A percentile compares a stretch with the other conserved stretches of the same genome.
phyloP scores from a whole-genome alignment of 1,140 invertebrate genomes.

The Helicoverpa zea region DNA sequence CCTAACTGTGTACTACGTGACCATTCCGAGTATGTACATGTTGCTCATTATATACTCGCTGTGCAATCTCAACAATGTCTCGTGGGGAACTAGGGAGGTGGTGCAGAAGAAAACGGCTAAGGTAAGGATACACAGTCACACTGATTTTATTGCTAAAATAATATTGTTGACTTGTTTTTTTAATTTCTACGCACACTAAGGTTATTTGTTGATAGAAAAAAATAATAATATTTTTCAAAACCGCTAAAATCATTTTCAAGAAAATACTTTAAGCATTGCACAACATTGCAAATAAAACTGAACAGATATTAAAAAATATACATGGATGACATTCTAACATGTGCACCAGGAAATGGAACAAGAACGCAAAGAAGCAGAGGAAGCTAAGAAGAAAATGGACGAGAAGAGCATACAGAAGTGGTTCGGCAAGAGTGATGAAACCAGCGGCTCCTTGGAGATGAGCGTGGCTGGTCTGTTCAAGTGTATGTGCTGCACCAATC shows the following conservation, averaged over 20 bases:
- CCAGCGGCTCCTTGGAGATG: constrained; percentile 95
- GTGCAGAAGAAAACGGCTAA: constrained; percentile 91
- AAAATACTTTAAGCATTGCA: too few relatives aligned
- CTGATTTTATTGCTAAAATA: too few relatives aligned
- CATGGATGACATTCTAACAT: too few relatives aligned
- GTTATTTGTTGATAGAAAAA: not conserved
- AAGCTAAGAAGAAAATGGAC: constrained; percentile 94
- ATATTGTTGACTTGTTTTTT: too few relatives aligned
- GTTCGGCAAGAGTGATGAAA: constrained; percentile 91
- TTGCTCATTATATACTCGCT: constrained; percentile 96
- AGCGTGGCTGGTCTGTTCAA: constrained; percentile 95
- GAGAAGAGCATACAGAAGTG: constrained; percentile 93
- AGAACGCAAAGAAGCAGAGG: constrained; percentile 94
- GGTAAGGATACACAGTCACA: constrained; percentile 79
- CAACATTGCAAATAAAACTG: too few relatives aligned
- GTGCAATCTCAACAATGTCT: constrained; percentile 96
- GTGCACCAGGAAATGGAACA: constrained; percentile 92
- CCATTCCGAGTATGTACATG: constrained; percentile 98
- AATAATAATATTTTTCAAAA: too few relatives aligned
- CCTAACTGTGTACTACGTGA: constrained; percentile 95
- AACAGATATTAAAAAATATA: too few relatives aligned
- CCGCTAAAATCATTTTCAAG: too few relatives aligned
- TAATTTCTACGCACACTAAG: too few relatives aligned
- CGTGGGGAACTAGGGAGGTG: constrained; percentile 96
- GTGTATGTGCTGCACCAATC: constrained; percentile 95